Base-by-base conservation (phyloP, 2,888 invertebrate species). In the Leptarthrus brevirostris region DNA sequence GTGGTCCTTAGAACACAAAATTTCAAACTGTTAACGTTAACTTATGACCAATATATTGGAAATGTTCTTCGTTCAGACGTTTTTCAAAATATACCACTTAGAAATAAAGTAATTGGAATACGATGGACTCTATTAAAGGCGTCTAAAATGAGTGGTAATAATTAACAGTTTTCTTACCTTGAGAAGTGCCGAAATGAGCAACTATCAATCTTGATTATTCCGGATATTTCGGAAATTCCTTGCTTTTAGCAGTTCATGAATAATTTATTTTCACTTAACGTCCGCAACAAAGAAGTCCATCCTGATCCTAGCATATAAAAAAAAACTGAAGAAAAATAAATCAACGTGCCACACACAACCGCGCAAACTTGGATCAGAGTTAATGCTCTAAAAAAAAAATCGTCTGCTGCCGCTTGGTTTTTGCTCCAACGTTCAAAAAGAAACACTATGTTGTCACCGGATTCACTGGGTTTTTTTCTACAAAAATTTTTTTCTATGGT, bases 211-310 rank as follows among this genome's bases (percentile, higher is more conserved):
- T 58, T 58, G 24, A 58, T 58, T 58, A 58, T 34, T 36, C 34
- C 58, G 18, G 58, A n/a, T 12, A 40, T 2, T 1, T 40, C 34
- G 58, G 16, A 58, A 58, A 40, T 58, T 36, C 36, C 34, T 49
- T 49, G 16, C 49, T 20, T 20, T 34, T 36, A 58, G n/a, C 12
- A 58, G 58, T 58, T 36, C 58, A 58, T 58, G 58, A 58, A 58
- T 58, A 58, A 58, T 34, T 58, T 40, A 58, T 58, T 58, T 58
- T 58, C 58, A 58, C 58, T 58, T 58, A 58, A 58, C 58, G 58
- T 58, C 40, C 58, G 8, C 58, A 58, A 58, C 8, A 30, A 30
- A 30, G 30, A 30, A 30, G 30, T 30, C 30, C 30, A 30, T 30
- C 24, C 36, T 58, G 40, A 58, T 58, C 26, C 58, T 36, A 10